Evolutionary conservation across 1,140 invertebrate genomes (phyloP).

Genomic region (Orchesella cincta): DNA sequence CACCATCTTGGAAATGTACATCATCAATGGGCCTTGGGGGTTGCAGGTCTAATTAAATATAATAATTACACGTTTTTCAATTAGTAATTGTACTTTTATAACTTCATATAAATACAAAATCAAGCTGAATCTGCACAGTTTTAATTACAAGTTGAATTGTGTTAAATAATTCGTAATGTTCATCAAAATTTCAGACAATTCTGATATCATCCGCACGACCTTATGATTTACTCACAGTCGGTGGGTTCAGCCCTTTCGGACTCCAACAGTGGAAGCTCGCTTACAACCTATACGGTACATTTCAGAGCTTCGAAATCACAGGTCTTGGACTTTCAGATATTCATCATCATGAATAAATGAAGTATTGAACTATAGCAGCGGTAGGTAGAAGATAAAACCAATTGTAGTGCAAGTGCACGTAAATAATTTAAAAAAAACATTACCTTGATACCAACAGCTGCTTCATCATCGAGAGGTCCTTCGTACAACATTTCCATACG

Average conservation of each 20-base stretch:
- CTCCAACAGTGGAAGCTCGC: conserved; percentile 38
- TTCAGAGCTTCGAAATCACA: conserved; percentile 26
- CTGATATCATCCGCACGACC: conserved; percentile 34
- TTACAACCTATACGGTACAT: background rate
- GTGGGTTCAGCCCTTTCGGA: conserved; percentile 46
- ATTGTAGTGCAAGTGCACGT: no score
- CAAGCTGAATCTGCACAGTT: no score
- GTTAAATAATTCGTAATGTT: background rate
- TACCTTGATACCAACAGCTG: conserved; percentile 83
- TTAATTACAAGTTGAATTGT: conserved; percentile 2
- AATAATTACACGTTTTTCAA: no score
- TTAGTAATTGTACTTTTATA: no score
- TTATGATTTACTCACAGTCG: conserved; percentile 26
- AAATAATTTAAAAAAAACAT: background rate
- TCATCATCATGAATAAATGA: conserved; percentile 30
- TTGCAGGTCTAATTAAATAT: conserved; percentile 77
- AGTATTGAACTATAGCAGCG: background rate
- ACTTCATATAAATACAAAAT: no score
- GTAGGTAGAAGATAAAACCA: no score
- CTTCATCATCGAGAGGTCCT: conserved; percentile 96
- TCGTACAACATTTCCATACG: conserved; percentile 99
- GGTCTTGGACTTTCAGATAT: conserved; percentile 35
- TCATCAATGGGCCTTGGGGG: conserved; percentile 96
- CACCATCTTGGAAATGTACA: conserved; percentile 99
- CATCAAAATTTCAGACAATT: conserved; percentile 36